Percentiles rank a stretch among this genome's conserved stretches.
Evolutionary conservation across 2,888 invertebrate species (phyloP).

Genomic region (Loripinus fragilis): DNA sequence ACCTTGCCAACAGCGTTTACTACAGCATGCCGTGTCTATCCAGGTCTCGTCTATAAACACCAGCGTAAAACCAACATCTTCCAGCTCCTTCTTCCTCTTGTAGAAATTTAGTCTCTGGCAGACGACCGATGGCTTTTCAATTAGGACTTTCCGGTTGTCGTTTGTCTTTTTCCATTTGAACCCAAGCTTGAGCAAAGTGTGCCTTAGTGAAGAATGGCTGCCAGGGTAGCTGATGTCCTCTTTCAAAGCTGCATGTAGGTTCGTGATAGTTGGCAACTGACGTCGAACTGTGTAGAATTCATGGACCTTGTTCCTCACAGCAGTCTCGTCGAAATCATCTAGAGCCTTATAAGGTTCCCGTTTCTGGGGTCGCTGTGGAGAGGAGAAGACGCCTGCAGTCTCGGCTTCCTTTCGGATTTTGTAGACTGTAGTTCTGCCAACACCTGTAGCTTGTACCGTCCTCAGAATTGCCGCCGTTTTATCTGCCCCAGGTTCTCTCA

Average conservation of each 20-base stretch:
- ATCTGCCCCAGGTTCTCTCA: too few relatives aligned
- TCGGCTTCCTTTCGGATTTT: background rate
- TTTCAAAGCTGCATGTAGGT: too few relatives aligned
- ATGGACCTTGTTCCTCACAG: slow-evolving; percentile 12
- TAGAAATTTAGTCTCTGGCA: slow-evolving; percentile 22
- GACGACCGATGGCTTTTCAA: slow-evolving; percentile 21
- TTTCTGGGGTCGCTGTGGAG: background rate
- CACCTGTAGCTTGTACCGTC: background rate
- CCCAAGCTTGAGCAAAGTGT: slow-evolving; percentile 15
- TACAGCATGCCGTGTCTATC: slow-evolving; percentile 25
- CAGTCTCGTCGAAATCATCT: too few relatives aligned
- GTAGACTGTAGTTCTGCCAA: background rate
- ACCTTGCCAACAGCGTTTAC: slow-evolving; percentile 42
- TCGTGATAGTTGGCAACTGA: too few relatives aligned
- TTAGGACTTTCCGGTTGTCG: slow-evolving; percentile 29
- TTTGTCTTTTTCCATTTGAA: slow-evolving; percentile 27
- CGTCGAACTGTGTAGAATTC: slow-evolving; percentile 27
- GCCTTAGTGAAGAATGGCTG: background rate
- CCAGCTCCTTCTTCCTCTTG: slow-evolving; percentile 13
- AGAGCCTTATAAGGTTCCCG: slow-evolving; percentile 8
- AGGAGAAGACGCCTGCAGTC: background rate
- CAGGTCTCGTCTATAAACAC: too few relatives aligned
- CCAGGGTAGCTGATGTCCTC: too few relatives aligned
- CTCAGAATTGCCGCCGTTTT: background rate
- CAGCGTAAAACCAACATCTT: slow-evolving; percentile 12